Base-by-base conservation (phyloP, 2,888 invertebrate species). In the Junonia oenone region DNA sequence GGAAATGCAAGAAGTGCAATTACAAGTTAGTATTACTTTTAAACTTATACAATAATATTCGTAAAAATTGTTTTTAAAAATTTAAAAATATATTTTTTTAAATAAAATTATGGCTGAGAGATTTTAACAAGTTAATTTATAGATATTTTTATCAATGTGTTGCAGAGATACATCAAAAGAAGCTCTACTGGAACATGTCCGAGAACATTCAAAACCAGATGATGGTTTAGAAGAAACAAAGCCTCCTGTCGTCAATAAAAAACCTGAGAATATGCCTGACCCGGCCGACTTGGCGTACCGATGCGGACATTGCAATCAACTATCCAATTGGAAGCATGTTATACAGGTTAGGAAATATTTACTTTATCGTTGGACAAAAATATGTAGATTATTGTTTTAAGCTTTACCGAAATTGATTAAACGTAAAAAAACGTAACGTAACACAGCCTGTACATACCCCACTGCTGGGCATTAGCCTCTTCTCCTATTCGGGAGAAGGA, bases 1-100 rank as follows among this genome's bases (percentile, higher is more conserved):
- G 97, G 95, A 96, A 96, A 77, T 98, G 98, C 83, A 96, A 96
- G 82, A 95, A 95, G 74, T 98, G 98, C 82, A 93, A 94, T 76
- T 97, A 95, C 83, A 94, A 93, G 96, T 96, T 81, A 91, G 91
- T 86, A 52, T 19, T n/a, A 29, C 2, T 43, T 43, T 38, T 38
- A 11, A 17, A 4, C 3, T 17, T 37, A 37, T 8, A 6, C n/a
- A n/a, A n/a, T n/a, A n/a, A n/a, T n/a, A n/a, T n/a, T n/a, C n/a
- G n/a, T n/a, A n/a, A n/a, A n/a, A n/a, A n/a, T n/a, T n/a, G n/a
- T n/a, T n/a, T n/a, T n/a, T n/a, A n/a, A n/a, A n/a, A n/a, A n/a
- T n/a, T n/a, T n/a, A n/a, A n/a, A n/a, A n/a, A n/a, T n/a, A n/a
- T n/a, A n/a, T n/a, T n/a, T n/a, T n/a, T n/a, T n/a, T n/a, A n/a